A percentile compares a stretch with the other conserved stretches of the same genome.
Conservation (phyloP, 2,888 invertebrate species). For the Aquatica leii region DNA sequence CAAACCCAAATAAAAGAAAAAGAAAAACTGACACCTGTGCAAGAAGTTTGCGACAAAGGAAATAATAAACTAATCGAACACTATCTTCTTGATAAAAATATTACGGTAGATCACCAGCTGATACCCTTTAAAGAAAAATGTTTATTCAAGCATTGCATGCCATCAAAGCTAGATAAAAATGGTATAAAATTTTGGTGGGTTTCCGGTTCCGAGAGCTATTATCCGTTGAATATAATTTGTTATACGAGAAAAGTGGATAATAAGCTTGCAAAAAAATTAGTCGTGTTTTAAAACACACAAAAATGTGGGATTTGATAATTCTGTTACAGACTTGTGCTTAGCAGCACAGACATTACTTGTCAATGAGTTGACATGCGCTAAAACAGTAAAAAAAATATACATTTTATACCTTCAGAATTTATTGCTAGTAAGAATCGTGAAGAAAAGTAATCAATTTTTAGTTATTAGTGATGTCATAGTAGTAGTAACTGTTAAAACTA, state of each 20-base stretch:
- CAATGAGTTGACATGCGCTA: not conserved
- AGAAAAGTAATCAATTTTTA: not conserved
- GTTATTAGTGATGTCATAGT: no score
- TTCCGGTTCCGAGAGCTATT: not conserved
- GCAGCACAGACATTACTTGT: not conserved
- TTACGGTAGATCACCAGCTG: no score
- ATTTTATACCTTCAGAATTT: not conserved
- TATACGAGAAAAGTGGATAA: not conserved
- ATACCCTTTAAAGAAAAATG: no score
- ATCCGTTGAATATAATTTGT: not conserved
- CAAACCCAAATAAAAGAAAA: no score
- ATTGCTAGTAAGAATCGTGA: not conserved
- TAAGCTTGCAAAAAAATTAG: not conserved
- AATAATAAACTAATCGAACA: no score
- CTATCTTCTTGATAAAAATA: no score
- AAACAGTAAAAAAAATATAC: not conserved
- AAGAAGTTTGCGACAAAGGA: no score
- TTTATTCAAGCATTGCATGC: no score
- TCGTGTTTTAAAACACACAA: no score
- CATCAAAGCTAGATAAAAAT: no score
- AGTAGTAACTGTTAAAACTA: no score
- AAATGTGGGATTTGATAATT: not conserved
- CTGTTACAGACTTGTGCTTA: not conserved
- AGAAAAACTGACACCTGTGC: no score
- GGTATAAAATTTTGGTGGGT: constrained; percentile 2